phyloP scores from a whole-genome alignment of 2,113 vertebrate species.

The Brienomyrus brachyistius region DNA sequence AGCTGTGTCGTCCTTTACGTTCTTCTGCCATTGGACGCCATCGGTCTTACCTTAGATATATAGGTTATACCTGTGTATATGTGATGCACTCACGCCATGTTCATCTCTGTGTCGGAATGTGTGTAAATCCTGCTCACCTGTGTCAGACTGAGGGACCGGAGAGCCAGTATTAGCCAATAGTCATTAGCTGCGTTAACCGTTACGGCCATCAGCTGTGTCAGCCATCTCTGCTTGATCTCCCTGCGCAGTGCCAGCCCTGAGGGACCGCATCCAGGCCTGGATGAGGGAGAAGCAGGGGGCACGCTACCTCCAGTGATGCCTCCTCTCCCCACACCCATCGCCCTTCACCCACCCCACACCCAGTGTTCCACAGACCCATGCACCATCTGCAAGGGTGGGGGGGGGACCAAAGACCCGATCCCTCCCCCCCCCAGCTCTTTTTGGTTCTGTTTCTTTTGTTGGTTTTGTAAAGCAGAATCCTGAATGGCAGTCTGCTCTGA shows the following conservation, averaged over 20 bases:
- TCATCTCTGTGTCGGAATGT: neutral
- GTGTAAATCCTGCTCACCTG: neutral
- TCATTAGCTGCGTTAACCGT: neutral
- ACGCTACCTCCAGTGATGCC: slow-evolving; percentile 54
- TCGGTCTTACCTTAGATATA: neutral
- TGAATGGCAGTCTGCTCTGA: slow-evolving; percentile 48
- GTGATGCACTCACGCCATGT: neutral
- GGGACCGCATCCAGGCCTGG: slow-evolving; percentile 91
- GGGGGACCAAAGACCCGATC: slow-evolving; percentile 38
- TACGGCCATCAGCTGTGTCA: neutral
- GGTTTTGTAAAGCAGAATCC: slow-evolving; percentile 53
- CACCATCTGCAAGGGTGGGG: slow-evolving; percentile 25
- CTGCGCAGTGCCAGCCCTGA: slow-evolving; percentile 83
- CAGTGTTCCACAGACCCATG: slow-evolving; percentile 46
- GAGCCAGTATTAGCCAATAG: neutral
- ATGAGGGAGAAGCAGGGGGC: slow-evolving; percentile 91
- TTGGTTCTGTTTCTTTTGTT: slow-evolving; percentile 32
- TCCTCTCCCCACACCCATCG: slow-evolving; percentile 19
- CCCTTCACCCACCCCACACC: slow-evolving; percentile 14
- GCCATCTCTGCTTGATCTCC: neutral
- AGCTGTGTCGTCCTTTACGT: neutral
- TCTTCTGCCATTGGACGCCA: neutral
- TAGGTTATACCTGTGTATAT: neutral
- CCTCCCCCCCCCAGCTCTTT: slow-evolving; percentile 32
- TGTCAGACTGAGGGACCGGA: neutral